These are phyloP conservation scores for Felis chaus DNA, from an alignment of 2,113 vertebrate genomes.

Conservation along the genomic window DNA sequence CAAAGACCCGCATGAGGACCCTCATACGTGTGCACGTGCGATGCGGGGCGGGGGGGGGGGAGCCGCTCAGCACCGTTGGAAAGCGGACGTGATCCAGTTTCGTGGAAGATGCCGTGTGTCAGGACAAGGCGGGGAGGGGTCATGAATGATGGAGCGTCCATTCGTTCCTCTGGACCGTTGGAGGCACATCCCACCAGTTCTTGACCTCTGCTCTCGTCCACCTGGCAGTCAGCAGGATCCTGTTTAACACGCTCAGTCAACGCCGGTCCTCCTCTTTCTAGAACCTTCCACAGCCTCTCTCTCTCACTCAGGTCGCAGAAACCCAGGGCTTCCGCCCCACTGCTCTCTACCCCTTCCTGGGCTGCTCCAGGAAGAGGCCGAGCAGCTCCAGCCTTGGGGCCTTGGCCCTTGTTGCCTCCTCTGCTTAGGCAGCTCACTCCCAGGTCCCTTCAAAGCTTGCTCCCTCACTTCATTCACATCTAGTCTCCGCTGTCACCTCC, in stretches of 20 bases:
- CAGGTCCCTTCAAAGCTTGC: not conserved
- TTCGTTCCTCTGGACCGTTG: not conserved
- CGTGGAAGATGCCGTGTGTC: fast-evolving
- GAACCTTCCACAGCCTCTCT: not conserved
- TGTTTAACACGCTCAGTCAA: not conserved
- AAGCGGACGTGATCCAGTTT: not conserved
- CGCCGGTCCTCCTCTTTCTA: not conserved
- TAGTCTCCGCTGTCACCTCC: not conserved
- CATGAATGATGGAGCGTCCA: fast-evolving
- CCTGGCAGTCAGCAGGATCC: too few relatives aligned
- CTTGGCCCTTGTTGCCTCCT: not conserved
- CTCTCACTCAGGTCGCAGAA: fast-evolving
- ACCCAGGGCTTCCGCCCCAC: not conserved
- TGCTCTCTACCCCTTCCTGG: not conserved
- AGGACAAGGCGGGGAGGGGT: fast-evolving
- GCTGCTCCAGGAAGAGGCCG: not conserved
- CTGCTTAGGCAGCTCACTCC: not conserved
- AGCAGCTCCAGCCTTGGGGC: fast-evolving
- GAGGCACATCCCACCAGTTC: fast-evolving
- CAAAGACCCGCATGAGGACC: fast-evolving
- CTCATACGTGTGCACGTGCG: fast-evolving
- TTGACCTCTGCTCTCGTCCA: fast-evolving
- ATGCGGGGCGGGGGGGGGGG: not conserved
- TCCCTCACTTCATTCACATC: not conserved
- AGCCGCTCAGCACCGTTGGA: not conserved